Base-by-base conservation (phyloP, 2,888 invertebrate genomes). In the Celastrina argiolus region DNA sequence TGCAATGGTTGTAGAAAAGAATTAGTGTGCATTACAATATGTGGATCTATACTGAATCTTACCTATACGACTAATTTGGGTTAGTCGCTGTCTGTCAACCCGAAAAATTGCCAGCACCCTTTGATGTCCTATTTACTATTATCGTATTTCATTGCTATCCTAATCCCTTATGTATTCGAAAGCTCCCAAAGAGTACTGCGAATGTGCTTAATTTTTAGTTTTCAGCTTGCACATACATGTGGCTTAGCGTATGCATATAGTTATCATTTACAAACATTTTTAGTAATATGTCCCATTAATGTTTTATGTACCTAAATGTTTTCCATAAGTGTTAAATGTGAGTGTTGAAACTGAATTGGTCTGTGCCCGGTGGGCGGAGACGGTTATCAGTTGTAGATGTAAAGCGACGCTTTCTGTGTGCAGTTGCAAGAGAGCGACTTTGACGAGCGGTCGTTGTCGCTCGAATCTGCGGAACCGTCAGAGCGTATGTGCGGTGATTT, bases 361-460 rank as follows among this genome's bases (percentile, higher is more conserved):
- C 2, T 5, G 31, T 7, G 6, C 31, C 31, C 41, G 12, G 1
- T 12, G 41, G 41, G 41, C 41, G 12, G 41, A 14, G n/a, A 12
- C 12, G 12, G 16, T 61, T 61, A 36, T 26, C 22, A 22, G 12
- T 18, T 22, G 18, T 61, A 22, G 14, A 39, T 61, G 61, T 61
- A 39, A 51, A 59, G 59, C 56, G 69, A 56, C 61, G 66, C 63
- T 65, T 69, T 72, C 66, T 69, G 56, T 71, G 68, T 72, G 69
- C 83, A 95, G 95, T 92, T 95, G 84, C 94, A 95, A 87, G 96
- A 96, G 83, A 96, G 96, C 83, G 96, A 96, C 83, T 95, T 95
- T 77, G 96, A 96, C 83, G 94, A 94, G 72, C 93, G 93, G 79
- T 95, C 94, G 63, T 89, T 96, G 70, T 96, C 96, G n/a, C 94